phyloP scores from a whole-genome alignment of 2,888 invertebrate species.

The Drosophila maculinotata region DNA sequence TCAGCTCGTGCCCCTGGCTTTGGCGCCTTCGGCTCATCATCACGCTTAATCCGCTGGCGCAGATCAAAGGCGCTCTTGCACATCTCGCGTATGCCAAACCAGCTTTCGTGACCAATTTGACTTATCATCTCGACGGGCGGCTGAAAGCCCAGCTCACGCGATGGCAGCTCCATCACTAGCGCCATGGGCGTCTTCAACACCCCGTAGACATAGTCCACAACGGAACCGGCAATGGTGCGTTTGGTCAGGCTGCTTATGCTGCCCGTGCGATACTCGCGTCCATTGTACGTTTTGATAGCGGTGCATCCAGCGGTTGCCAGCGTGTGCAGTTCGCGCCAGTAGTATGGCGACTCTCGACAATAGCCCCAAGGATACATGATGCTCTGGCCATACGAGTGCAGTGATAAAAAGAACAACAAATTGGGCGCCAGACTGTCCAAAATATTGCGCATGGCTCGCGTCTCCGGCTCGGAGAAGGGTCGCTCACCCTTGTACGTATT shows the following conservation, averaged over 20 bases:
- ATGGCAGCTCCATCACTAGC: constrained; percentile 84
- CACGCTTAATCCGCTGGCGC: constrained; percentile 54
- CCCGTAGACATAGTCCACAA: constrained; percentile 84
- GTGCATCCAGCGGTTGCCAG: constrained; percentile 81
- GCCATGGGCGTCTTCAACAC: constrained; percentile 81
- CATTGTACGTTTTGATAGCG: constrained; percentile 82
- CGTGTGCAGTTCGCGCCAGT: constrained; percentile 76
- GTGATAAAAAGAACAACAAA: constrained; percentile 82
- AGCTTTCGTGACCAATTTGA: constrained; percentile 83
- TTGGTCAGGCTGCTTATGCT: constrained; percentile 82
- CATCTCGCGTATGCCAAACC: constrained; percentile 85
- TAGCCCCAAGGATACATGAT: constrained; percentile 85
- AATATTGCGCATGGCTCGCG: constrained; percentile 80
- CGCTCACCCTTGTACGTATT: constrained; percentile 83
- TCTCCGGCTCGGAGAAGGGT: constrained; percentile 84
- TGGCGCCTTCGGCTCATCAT: constrained; percentile 43
- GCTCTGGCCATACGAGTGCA: constrained; percentile 84
- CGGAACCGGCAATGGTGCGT: constrained; percentile 81
- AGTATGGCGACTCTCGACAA: constrained; percentile 77
- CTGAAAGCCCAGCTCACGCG: constrained; percentile 82
- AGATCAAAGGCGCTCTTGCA: constrained; percentile 79
- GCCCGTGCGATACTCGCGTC: constrained; percentile 83
- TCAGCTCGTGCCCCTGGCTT: constrained; percentile 11
- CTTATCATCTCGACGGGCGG: constrained; percentile 82
- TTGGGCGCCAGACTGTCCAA: constrained; percentile 77